Base-by-base conservation (phyloP, 2,797 vertebrate species). In the Gallinago solitaria region DNA sequence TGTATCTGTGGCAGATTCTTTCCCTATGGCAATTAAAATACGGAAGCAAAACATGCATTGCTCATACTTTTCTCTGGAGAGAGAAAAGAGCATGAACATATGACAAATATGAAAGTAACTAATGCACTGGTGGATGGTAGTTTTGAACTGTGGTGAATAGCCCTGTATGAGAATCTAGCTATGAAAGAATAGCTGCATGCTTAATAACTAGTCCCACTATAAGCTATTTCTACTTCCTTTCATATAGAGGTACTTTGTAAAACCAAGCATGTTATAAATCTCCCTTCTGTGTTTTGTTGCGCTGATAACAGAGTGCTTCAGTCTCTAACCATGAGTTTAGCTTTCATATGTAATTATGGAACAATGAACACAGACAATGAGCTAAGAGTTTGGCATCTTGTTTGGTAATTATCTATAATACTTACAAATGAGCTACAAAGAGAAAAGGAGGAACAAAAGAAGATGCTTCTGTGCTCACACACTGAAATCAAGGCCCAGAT, bases 311-410 rank as follows among this genome's bases (percentile, higher is more conserved):
- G 82, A 83, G 54, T 82, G 74, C 27, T 70, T 60, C 77, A 90
- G 39, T 57, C 35, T 61, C 63, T 79, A 95, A 95, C 85, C 53
- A 91, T 39, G 83, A 95, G 75, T 95, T 95, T 89, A 89, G 85
- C 37, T 95, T 95, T 94, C 23, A 5, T 80, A 70, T 96, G 18
- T 95, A 97, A 95, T 95, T 96, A 94, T 53, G 41, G 67, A 93
- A 94, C 91, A 96, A 86, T 64, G 80, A 90, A 76, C 1, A 0
- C 67, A 91, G 65, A 89, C 79, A 94, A 91, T 53, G 74, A 91
- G 41, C 83, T 59, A 78, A 69, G 88, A 93, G 67, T 95, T 89
- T 96, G 91, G 91, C 83, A 95, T 93, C 63, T 93, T 95, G 65
- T 94, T 95, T 94, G 60, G 91, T 83, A 60, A 94, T 94, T 96